Base-by-base conservation (phyloP, 2,113 vertebrate species). In the Sula dactylatra region DNA sequence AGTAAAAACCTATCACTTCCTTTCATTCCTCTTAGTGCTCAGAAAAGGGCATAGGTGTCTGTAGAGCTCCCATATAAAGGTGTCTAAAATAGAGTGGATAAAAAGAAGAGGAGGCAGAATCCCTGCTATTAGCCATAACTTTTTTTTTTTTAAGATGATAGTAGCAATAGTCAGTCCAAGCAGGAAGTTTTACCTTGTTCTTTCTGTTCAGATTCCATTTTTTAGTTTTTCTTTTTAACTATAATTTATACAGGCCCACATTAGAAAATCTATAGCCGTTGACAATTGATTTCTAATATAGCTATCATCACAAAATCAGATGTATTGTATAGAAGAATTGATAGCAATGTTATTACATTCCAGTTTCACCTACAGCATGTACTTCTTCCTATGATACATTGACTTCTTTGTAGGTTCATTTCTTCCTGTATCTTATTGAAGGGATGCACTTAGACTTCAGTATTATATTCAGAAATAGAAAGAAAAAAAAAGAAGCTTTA, bases 401-500 rank as follows among this genome's bases (percentile, higher is more conserved):
- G 11, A 71, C 4, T 81, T 71, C 10, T 71, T 81, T 74, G 29
- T 38, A 71, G 6, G 16, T 71, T 79, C 9, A 61, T 84, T 86
- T 84, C 20, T 71, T 83, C 52, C 56, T 26, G 13, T 65, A 5
- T 24, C 12, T 86, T 26, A 31, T 14, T 17, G 18, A 50, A 88
- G 9, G 80, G 9, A 44, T 55, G 12, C 1, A 64, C 26, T 83
- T 76, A 55, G 10, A 52, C 10, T 29, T 81, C n/a, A 78, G 18
- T 25, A 36, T 38, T 78, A 40, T 36, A 83, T 59, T 64, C n/a
- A 74, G 16, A 83, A 86, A 83, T 12, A 55, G 13, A 70, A 86
- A 93, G 15, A 19, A 61, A n/a, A 2, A 1, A 1, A 2, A 1
- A 8, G 5, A 18, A 58, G 3, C 29, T 78, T 52, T 58, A 62